These are phyloP conservation scores for Alligator sinensis DNA, from an alignment of 2,113 vertebrate genomes.

Conservation along the genomic window DNA sequence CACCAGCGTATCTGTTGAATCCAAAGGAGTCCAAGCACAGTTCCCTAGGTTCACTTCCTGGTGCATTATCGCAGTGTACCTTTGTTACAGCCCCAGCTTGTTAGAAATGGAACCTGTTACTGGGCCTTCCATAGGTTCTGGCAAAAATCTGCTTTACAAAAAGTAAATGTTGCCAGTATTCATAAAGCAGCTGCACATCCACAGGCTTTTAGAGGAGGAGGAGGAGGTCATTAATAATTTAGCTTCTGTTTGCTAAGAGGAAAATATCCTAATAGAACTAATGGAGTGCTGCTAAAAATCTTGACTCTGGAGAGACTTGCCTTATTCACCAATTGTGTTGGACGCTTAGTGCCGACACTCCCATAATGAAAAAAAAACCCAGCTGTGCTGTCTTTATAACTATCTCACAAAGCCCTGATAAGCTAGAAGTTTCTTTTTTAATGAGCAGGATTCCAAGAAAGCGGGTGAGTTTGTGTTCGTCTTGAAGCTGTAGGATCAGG, in stretches of 20 bases:
- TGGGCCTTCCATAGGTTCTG: not conserved
- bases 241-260: conserved; percentile 84
- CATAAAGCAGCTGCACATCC: conserved; percentile 70
- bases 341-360: conserved; percentile 85
- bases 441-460: conserved; percentile 83
- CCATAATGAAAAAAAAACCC: conserved; percentile 70
- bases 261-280: conserved; percentile 87
- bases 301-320: conserved; percentile 68
- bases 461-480: conserved; percentile 85
- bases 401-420: conserved; percentile 13
- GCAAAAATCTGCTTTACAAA: not conserved
- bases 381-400: conserved; percentile 16
- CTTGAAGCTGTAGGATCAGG: not conserved
- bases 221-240: conserved; percentile 94
- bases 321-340: conserved; percentile 85
- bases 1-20: no score
- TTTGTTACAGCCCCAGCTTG: not conserved
- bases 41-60: no score
- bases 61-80: not conserved
- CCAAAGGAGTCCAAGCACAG: no score
- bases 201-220: conserved; percentile 87
- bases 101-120: not conserved
- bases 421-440: conserved; percentile 67
- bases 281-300: conserved; percentile 87
- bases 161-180: not conserved